Evolutionary conservation across 2,888 invertebrate species (phyloP), one percentile per base, ranked within the genome.

Genomic region (Eupsilia transversa): DNA sequence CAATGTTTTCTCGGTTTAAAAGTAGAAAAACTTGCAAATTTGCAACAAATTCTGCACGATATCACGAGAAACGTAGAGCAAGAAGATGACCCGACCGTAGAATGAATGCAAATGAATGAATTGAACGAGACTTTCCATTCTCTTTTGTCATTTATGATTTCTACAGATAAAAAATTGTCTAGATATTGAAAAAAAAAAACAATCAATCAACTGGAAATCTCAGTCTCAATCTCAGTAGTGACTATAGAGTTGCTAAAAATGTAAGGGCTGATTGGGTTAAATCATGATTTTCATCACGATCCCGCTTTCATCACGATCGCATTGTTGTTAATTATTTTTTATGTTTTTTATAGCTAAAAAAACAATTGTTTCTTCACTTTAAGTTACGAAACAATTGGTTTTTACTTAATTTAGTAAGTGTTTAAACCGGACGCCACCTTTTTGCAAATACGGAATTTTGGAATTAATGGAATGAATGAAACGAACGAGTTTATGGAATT

Each of bases 401-500:
- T 52, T 12, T 54, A 20, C 1, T 9, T 3, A 6, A 35, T 52
- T 12, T 12, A 2, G n/a, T 12, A 6, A 3, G 3, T 3, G 14
- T 2, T 38, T n/a, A n/a, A n/a, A 52, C 68, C 68, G 52, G n/a
- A 77, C 60, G 20, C 52, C 43, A 66, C 1, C 10, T 20, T 27
- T 33, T 67, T 2, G 10, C 3, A 46, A 43, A 38, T 30, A 17
- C 14, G 2, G 10, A 41, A 23, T 27, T 30, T 10, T 10, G 2
- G 10, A 41, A 23, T 27, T 43, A 72, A 72, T 52, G 27, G 43
- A 74, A 49, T 17, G 43, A 74, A 75, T n/a, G 66, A 66, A 63
- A 56, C 1, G 23, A 63, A 56, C 14, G 5, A 30, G 3, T 67
- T 33, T 12, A n/a, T 1, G 23, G 5, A 38, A 17, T 41, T 33